Conservation (phyloP, 92 coral and sea anemone genomes). For the Porites rus region DNA sequence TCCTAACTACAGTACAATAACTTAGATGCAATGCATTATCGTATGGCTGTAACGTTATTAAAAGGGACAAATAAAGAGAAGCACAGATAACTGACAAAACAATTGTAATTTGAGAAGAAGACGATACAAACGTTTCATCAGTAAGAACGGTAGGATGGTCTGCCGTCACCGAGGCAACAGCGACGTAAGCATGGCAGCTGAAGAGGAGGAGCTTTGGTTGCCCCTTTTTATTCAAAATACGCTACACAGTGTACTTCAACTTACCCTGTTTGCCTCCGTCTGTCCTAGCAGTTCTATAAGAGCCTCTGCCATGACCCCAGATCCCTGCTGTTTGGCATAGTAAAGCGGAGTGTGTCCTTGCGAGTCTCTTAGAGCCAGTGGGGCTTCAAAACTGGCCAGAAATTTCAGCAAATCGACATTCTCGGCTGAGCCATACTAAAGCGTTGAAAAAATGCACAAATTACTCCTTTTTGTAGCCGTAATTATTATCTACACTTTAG, state of each 20-base stretch:
- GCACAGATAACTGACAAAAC: no score
- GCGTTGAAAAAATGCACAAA: not conserved
- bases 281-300: conserved; percentile 71
- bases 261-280: conserved; percentile 53
- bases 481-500: not conserved
- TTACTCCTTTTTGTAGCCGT: not conserved
- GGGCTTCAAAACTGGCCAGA: conserved; percentile 77
- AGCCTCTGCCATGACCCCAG: conserved; percentile 85
- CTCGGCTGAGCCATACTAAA: conserved; percentile 85
- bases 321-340: conserved; percentile 74
- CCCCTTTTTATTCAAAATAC: not conserved
- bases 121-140: no score
- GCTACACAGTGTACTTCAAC: not conserved
- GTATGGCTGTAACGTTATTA: no score
- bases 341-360: conserved; percentile 80
- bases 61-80: no score
- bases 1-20: no score
- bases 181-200: no score
- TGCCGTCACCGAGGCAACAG: no score
- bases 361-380: conserved; percentile 66
- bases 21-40: no score
- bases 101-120: no score
- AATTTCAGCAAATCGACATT: conserved; percentile 72
- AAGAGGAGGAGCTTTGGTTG: not conserved
- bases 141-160: no score